Evolutionary conservation across 2,888 invertebrate species (phyloP), one percentile per base, ranked within the genome.

Genomic region (Drosophila mulleri): DNA sequence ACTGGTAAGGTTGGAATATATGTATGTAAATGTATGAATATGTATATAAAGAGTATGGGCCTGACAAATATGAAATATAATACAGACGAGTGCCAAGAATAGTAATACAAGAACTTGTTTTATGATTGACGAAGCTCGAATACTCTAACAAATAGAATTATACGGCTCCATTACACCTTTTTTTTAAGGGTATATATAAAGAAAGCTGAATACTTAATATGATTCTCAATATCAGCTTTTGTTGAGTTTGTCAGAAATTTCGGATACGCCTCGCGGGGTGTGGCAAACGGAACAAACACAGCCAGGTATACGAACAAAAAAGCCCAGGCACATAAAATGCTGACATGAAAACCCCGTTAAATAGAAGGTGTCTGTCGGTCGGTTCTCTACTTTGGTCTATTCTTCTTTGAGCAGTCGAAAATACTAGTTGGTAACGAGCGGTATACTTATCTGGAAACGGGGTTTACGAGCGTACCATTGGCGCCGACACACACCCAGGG

Each of bases 271-370:
- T 16, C 37, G 35, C 57, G 67, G 59, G 76, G 76, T 53, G 75
- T 76, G 76, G 58, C 59, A 65, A 59, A 41, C 54, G 59, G 44
- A 67, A 71, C 61, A 63, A 67, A 60, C 62, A 63, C 62, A 56
- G 50, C 63, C 63, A 35, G 37, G 53, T 39, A 35, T 9, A 47
- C 9, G 20, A 52, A 35, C 7, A 59, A 60, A 65, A 75, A 66
- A 68, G 48, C 45, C 56, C 56, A 56, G 63, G 37, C 39, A 50
- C 52, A 59, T 68, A 77, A 82, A 86, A 73, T 70, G 67, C 73
- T 79, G 85, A 84, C 86, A 88, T 81, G 67, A 84, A 88, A 88
- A 82, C 87, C 82, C 82, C 82, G 88, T 86, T 88, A 81, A 60
- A 39, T 39, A 14, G n/a, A 60, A 75, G 78, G 76, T 72, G 64